Evolutionary conservation across 2,888 invertebrate species (phyloP), one percentile per base, ranked within the genome.

Genomic region (Corbicula japonica): DNA sequence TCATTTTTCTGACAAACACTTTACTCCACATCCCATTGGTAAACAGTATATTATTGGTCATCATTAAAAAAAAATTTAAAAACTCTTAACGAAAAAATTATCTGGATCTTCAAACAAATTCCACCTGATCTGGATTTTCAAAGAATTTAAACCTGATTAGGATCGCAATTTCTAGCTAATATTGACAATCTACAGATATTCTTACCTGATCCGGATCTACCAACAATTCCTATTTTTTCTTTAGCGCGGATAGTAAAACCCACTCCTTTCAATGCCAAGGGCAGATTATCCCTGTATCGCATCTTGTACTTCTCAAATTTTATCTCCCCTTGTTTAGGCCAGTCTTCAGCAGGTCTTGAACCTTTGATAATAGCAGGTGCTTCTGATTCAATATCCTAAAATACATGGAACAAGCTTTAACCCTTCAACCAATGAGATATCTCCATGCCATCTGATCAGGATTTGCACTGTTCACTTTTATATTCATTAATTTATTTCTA

Each of bases 211-310:
- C 95, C 95, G 8, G 95, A 95, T 83, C 95, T 88, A 34, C 95
- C 95, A 58, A 95, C 94, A 85, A 94, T 93, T 93, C 95, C 96
- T 79, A 96, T 94, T 91, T 95, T 96, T 87, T 96, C 95, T 60
- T 94, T 93, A 23, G 94, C 92, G 34, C 94, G 90, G 38, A 95
- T 93, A 44, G 93, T 94, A 88, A 95, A 95, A 4, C 94, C 94
- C 56, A 96, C 91, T 21, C 94, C 94, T 73, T 95, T 94, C 38
- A 96, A 92, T 10, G 95, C 95, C n/a, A 89, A 76, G 3, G 92
- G 91, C 34, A 91, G 86, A 41, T 86, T 87, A 10, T 88, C 87
- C 41, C 91, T 86, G 65, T 92, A 93, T 58, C 87, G 79, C 87
- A 92, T 88, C 41, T 87, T 84, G 50, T 88, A 88, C 32, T 89